Evolutionary conservation across 1,140 invertebrate genomes (phyloP).

Genomic region (Drosophila santomea): DNA sequence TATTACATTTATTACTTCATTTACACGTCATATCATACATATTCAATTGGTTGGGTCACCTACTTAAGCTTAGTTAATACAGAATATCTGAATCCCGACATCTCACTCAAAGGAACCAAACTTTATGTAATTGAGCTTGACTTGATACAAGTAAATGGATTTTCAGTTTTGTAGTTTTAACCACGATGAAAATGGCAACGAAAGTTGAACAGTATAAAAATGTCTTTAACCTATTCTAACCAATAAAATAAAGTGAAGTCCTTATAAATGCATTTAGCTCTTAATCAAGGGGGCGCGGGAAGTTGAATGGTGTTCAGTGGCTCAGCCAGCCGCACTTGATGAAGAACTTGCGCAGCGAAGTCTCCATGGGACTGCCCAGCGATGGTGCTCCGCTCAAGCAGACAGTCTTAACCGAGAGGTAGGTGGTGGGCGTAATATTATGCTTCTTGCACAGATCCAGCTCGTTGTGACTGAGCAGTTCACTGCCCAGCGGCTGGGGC

Average conservation of each 20-base stretch:
- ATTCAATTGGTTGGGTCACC: constrained; percentile 64
- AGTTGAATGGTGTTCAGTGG: constrained; percentile 43
- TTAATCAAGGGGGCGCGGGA: constrained; percentile 10
- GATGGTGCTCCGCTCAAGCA: constrained; percentile 84
- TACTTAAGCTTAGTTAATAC: constrained; percentile 65
- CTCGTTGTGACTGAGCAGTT: constrained; percentile 85
- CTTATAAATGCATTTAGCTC: constrained; percentile 46
- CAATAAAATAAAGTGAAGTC: constrained; percentile 62
- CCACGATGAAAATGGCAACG: constrained; percentile 58
- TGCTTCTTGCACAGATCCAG: constrained; percentile 86
- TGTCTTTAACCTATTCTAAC: constrained; percentile 56
- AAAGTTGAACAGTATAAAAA: constrained; percentile 59
- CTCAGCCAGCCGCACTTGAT: constrained; percentile 84
- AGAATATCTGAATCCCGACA: constrained; percentile 38
- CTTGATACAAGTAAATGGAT: constrained; percentile 76
- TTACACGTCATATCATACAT: constrained; percentile 68
- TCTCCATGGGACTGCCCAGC: constrained; percentile 74
- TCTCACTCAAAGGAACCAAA: constrained; percentile 53
- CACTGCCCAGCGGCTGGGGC: constrained; percentile 70
- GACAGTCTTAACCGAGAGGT: constrained; percentile 86
- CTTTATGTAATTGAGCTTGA: constrained; percentile 46
- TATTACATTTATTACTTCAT: constrained; percentile 71
- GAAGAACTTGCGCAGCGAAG: constrained; percentile 80
- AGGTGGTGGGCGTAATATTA: constrained; percentile 86
- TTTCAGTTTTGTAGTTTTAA: constrained; percentile 41